Base-by-base conservation (phyloP, 2,888 invertebrate genomes). In the Sisyra nigra region DNA sequence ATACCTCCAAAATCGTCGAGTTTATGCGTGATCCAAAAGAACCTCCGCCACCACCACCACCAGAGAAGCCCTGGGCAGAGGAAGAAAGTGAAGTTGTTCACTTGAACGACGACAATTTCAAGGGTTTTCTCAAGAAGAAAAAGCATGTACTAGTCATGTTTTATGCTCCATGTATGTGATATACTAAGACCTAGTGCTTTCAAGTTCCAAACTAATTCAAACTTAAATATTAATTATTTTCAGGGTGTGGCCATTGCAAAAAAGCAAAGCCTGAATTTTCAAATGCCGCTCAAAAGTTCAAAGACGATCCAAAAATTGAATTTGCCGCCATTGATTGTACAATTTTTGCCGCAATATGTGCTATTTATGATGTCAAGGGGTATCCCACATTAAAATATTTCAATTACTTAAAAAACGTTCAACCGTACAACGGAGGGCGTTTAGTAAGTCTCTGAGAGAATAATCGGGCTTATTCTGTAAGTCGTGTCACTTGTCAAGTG, bases 171-270 rank as follows among this genome's bases (percentile, higher is more conserved):
- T 92, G 89, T 89, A 64, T 75, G 83, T 76, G n/a, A n/a, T n/a
- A 11, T 31, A 11, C 9, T 33, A 33, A 33, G 5, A n/a, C 9
- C 4, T 8, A 6, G 13, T 38, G n/a, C 32, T 35, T 41, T 38
- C n/a, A 30, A 33, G 15, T 18, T 24, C 32, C 14, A 29, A 41
- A n/a, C 43, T 29, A 31, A 38, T 11, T 30, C 3, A 14, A 41
- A 14, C 37, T 42, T 41, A 17, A 11, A 8, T 43, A 32, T 42
- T 7, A 38, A 35, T 15, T 5, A 4, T 32, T 32, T 2, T 11
- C 10, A 87, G 88, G 89, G 89, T 91, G 91, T 59, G 88, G 88
- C 1, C 88, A 89, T 59, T 91, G 89, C 57, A 89, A 89, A 57
- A 77, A 74, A 53, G 77, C 86, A 0, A 91, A 91, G 60, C 88